Base-by-base conservation (phyloP, 2,113 vertebrate species). In the Sigmodon hispidus region DNA sequence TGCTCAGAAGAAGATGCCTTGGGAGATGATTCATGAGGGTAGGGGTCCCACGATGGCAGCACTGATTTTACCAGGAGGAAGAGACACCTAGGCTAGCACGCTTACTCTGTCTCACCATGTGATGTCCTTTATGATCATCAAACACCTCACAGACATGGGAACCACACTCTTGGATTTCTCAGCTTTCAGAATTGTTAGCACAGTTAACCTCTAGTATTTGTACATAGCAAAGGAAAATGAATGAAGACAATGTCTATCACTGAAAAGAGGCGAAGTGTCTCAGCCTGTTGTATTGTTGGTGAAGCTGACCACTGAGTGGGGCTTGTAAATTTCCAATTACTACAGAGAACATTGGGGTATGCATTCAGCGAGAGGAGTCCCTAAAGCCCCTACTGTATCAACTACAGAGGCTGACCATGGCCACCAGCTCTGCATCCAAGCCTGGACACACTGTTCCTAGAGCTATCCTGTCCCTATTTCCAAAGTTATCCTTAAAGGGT, bases 381-480 rank as follows among this genome's bases (percentile, higher is more conserved):
- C 43, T 19, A 16, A 12, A 36, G 36, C 16, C 10, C 26, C 17
- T 11, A 0, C 16, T 5, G 34, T 40, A 36, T 36, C 2, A 10
- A 11, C 43, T 63, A 52, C 36, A 9, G 50, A 34, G 52, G 29
- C 45, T 45, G 40, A 45, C 70, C 57, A 7, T 5, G 4, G 59
- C 31, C 43, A 50, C 57, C 31, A 29, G n/a, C 77, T 81, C n/a
- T 9, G 65, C 67, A 50, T 31, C 11, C 13, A 9, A 7, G 45
- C 40, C 2, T 45, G 15, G 0, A 19, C 19, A 1, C 12, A 11
- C 61, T 22, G 29, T 31, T 1, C 52, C 11, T 7, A 12, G 17
- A 26, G 57, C n/a, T 2, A 48, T 22, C 0, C 5, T 6, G 12
- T 17, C 19, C 3, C 26, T 5, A 31, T 48, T 19, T 61, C 89